Percentiles rank a stretch among this genome's conserved stretches.
These are phyloP conservation scores for Caranx ignobilis DNA, from an alignment of 2,113 vertebrate genomes.

Conservation along the genomic window DNA sequence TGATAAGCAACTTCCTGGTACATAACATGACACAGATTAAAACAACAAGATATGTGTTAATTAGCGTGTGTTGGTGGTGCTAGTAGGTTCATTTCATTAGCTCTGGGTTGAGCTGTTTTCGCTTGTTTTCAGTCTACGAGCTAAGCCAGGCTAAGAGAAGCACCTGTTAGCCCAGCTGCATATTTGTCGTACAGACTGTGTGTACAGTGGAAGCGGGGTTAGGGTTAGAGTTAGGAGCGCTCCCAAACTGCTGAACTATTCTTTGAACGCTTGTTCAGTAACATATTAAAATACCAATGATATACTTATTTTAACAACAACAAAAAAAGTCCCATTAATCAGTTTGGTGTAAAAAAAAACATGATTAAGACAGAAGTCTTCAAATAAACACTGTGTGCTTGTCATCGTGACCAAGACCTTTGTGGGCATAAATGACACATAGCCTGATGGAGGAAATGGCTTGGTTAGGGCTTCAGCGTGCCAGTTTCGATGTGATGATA, in stretches of 20 bases:
- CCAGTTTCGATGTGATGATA: slow-evolving; percentile 38
- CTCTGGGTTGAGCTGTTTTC: neutral
- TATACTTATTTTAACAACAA: neutral
- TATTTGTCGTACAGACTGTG: too few relatives aligned
- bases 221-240: too few relatives aligned
- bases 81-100: neutral
- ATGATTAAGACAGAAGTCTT: neutral
- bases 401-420: slow-evolving; percentile 32
- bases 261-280: neutral
- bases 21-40: neutral
- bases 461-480: slow-evolving; percentile 27
- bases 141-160: too few relatives aligned
- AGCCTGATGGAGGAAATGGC: slow-evolving; percentile 28
- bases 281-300: neutral
- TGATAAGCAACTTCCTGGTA: neutral
- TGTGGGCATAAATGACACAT: slow-evolving; percentile 41
- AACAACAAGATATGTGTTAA: neutral
- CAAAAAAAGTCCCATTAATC: neutral
- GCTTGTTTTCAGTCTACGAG: neutral
- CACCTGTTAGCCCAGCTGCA: too few relatives aligned
- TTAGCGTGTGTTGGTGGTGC: neutral
- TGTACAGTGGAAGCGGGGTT: too few relatives aligned
- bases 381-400: neutral
- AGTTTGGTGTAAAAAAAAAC: neutral
- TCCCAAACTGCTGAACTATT: too few relatives aligned